Evolutionary conservation across 2,888 invertebrate species (phyloP).

Genomic region (Dusona sp.): DNA sequence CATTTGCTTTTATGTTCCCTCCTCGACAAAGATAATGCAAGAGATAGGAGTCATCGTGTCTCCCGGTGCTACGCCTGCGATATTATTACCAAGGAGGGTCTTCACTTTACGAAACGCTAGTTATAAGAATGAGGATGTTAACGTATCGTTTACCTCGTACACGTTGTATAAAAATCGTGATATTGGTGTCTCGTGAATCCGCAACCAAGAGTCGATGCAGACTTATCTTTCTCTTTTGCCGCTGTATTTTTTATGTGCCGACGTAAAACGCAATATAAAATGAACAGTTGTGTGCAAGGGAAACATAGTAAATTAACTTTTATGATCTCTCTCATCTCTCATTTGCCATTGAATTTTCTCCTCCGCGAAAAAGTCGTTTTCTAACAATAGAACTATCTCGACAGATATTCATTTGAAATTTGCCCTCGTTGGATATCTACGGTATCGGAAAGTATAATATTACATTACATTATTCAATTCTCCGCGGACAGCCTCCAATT

Average conservation of each 20-base stretch:
- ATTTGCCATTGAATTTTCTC: conserved; percentile 46
- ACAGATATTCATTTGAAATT: background rate
- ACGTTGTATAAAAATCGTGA: conserved; percentile 23
- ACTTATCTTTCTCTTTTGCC: conserved; percentile 14
- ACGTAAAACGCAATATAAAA: conserved; percentile 7
- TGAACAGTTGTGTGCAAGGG: conserved; percentile 29
- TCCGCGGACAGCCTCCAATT: background rate
- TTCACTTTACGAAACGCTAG: conserved; percentile 34
- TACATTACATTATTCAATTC: background rate
- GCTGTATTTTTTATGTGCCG: background rate
- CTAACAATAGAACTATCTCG: conserved; percentile 2
- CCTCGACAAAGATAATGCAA: conserved; percentile 21
- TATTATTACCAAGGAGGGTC: conserved; percentile 46
- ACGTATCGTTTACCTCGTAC: conserved; percentile 44
- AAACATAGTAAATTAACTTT: conserved; percentile 47
- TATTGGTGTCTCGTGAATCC: conserved; percentile 26
- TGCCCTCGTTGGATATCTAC: background rate
- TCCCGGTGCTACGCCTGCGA: background rate
- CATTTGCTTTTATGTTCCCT: conserved; percentile 45
- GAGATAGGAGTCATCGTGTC: conserved; percentile 10
- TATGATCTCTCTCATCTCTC: conserved; percentile 37
- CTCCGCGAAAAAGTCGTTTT: background rate
- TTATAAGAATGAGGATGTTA: conserved; percentile 56
- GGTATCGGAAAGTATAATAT: background rate
- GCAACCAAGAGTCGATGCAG: conserved; percentile 1